Evolutionary conservation across 2,113 vertebrate species (phyloP).

Genomic region (Brachyhypopomus occidentalis): DNA sequence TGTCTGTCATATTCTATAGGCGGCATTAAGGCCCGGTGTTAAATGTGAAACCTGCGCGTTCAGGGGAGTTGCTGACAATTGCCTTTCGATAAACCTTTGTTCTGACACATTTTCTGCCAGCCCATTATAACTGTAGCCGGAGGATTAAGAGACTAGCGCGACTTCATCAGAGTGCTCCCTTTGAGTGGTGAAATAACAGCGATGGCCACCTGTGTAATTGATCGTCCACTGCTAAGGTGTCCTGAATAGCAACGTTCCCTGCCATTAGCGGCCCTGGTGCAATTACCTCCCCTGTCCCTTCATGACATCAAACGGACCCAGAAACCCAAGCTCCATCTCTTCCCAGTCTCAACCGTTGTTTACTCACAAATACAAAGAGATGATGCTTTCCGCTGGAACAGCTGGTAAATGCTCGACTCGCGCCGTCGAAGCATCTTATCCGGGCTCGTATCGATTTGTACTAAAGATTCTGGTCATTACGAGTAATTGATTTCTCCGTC

Average conservation of each 20-base stretch:
- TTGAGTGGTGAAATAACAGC: slow-evolving; percentile 59
- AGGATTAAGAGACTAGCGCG: slow-evolving; percentile 59
- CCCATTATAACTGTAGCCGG: slow-evolving; percentile 68
- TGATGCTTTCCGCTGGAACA: slow-evolving; percentile 42
- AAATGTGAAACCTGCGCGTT: slow-evolving; percentile 50
- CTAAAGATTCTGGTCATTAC: slow-evolving; percentile 52
- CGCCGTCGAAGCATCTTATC: slow-evolving; percentile 54
- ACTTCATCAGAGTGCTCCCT: slow-evolving; percentile 67
- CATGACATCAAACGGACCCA: slow-evolving; percentile 66
- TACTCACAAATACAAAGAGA: slow-evolving; percentile 49
- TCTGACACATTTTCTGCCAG: slow-evolving; percentile 63
- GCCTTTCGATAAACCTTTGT: slow-evolving; percentile 76
- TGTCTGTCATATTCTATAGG: slow-evolving; percentile 45
- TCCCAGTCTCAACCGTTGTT: slow-evolving; percentile 46
- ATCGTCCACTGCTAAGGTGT: slow-evolving; percentile 66
- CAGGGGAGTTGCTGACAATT: slow-evolving; percentile 65
- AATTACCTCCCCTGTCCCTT: slow-evolving; percentile 73
- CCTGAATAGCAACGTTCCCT: slow-evolving; percentile 71
- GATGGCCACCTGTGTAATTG: slow-evolving; percentile 76
- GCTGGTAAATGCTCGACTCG: slow-evolving; percentile 58
- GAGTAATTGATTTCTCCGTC: slow-evolving; percentile 57
- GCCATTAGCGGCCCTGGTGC: slow-evolving; percentile 65
- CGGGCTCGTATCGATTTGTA: slow-evolving; percentile 64
- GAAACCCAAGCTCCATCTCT: slow-evolving; percentile 25
- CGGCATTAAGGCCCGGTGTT: slow-evolving; percentile 48